Percentiles rank a stretch among this genome's conserved stretches.
These are phyloP conservation scores for Metacarcinus magister DNA, from an alignment of 2,888 invertebrate genomes.

Conservation along the genomic window DNA sequence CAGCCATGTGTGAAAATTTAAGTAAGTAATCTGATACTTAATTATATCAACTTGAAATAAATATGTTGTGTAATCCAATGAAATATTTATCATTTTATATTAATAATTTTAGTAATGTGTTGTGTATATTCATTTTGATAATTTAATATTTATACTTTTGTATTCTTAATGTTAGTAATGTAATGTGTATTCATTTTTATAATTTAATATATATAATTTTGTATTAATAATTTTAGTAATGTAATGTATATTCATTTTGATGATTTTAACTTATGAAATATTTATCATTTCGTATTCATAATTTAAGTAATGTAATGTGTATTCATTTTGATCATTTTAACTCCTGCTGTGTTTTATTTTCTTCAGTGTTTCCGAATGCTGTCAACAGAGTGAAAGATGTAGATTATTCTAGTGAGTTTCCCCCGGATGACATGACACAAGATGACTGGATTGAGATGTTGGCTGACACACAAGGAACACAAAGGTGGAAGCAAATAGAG, in stretches of 20 bases:
- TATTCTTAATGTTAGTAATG: too few species aligned
- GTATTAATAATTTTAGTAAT: background rate
- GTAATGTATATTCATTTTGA: background rate
- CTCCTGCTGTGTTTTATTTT: background rate
- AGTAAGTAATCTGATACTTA: background rate
- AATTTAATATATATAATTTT: too few species aligned
- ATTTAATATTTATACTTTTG: too few species aligned
- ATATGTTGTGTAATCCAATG: background rate
- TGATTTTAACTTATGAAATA: background rate
- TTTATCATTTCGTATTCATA: background rate
- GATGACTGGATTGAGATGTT: background rate
- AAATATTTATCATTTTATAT: background rate
- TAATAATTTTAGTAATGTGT: background rate
- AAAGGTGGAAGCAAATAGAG: background rate
- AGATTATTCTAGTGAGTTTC: background rate
- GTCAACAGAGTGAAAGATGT: background rate
- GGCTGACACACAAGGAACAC: background rate
- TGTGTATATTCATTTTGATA: background rate
- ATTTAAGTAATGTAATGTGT: background rate
- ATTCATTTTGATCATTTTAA: background rate
- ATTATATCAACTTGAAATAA: background rate
- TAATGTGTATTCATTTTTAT: too few species aligned
- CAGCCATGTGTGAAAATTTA: background rate
- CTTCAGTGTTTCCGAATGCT: background rate
- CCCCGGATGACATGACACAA: background rate